Conservation (phyloP, 2,113 vertebrate species). For the Chaetura pelagica region DNA sequence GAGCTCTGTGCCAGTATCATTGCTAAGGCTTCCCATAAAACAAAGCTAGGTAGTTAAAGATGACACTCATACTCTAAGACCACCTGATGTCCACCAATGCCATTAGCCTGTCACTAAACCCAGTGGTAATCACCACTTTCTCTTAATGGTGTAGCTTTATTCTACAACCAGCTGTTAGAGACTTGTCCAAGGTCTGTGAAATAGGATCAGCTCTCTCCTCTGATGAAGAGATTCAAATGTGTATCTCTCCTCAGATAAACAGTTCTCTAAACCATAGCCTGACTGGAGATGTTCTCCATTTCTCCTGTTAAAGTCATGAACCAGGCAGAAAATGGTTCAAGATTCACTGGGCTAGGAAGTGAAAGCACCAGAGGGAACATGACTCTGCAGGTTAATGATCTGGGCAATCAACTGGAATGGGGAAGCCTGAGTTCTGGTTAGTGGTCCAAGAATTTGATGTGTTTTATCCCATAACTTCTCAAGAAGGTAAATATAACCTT, state of each 20-base stretch:
- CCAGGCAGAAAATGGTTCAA: neutral
- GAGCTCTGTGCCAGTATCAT: neutral
- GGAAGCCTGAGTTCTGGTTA: neutral
- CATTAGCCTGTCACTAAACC: neutral
- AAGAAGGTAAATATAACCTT: neutral
- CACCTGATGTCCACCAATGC: neutral
- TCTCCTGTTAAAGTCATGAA: neutral
- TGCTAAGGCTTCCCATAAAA: neutral
- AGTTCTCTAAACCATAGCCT: neutral
- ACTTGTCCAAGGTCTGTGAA: neutral
- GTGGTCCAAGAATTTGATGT: neutral
- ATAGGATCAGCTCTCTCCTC: neutral
- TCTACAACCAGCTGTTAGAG: neutral
- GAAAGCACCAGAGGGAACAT: neutral
- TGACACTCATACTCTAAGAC: neutral
- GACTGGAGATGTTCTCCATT: neutral
- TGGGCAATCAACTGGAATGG: neutral
- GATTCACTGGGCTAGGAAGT: constrained; percentile 4
- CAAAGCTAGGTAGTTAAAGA: neutral
- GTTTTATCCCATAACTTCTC: neutral
- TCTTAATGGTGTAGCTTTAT: neutral
- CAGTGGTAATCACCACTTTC: neutral
- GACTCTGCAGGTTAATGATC: neutral
- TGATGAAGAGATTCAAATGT: neutral
- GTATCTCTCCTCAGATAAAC: neutral